Evolutionary conservation across 2,888 invertebrate species (phyloP).

Genomic region (Bugula neritina): DNA sequence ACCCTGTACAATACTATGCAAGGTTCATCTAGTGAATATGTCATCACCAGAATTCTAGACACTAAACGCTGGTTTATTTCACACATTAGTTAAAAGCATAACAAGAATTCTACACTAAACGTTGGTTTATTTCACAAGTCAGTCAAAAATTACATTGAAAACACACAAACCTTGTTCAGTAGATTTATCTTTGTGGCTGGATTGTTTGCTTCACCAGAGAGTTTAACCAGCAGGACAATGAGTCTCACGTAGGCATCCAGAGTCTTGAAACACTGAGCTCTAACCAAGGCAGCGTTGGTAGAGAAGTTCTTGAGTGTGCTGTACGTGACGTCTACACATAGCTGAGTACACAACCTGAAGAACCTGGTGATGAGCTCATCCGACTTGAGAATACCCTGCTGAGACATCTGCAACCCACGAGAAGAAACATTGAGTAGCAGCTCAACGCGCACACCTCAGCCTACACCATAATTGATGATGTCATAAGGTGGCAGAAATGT

Average conservation of each 20-base stretch:
- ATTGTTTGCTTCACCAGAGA: constrained; percentile 61
- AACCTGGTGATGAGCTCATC: constrained; percentile 95
- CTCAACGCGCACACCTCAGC: too few species aligned
- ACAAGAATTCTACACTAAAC: too few species aligned
- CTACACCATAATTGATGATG: too few species aligned
- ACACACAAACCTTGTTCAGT: constrained; percentile 71
- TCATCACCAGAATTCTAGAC: too few species aligned
- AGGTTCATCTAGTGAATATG: too few species aligned
- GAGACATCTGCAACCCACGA: constrained; percentile 86
- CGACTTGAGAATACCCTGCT: constrained; percentile 89
- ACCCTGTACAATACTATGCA: too few species aligned
- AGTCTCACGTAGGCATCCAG: constrained; percentile 90
- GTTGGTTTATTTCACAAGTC: too few species aligned
- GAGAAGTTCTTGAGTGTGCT: constrained; percentile 61
- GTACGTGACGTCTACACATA: constrained; percentile 91
- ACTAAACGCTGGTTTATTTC: too few species aligned
- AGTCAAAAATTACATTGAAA: too few species aligned
- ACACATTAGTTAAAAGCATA: too few species aligned
- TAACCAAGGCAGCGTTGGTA: constrained; percentile 58
- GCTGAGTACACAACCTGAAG: constrained; percentile 90
- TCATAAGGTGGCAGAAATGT: too few species aligned
- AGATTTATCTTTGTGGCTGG: constrained; percentile 93
- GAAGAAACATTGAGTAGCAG: too few species aligned
- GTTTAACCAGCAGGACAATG: constrained; percentile 85
- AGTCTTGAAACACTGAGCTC: constrained; percentile 89